Percentiles rank a stretch among this genome's conserved stretches.
These are phyloP conservation scores for Synergus laeviventris DNA, from an alignment of 2,888 invertebrate species.

Conservation along the genomic window DNA sequence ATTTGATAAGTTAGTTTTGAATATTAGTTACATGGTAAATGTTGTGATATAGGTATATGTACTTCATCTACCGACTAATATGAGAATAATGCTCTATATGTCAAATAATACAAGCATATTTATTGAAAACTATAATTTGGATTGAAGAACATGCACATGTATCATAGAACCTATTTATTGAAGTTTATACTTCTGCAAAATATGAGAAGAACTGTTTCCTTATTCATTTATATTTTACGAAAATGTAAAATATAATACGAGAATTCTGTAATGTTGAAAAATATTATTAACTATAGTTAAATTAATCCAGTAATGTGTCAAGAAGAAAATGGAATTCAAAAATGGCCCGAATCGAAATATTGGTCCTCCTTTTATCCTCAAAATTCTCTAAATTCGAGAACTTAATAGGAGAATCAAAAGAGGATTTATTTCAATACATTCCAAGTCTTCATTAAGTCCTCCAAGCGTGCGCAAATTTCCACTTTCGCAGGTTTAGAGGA, in stretches of 20 bases:
- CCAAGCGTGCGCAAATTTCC: no score
- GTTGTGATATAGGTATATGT: constrained; percentile 45
- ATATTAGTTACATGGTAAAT: constrained; percentile 13
- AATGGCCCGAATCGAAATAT: no score
- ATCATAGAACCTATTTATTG: neutral
- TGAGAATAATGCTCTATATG: constrained; percentile 71
- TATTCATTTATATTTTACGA: neutral
- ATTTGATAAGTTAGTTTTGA: neutral
- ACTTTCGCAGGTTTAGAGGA: no score
- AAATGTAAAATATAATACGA: neutral
- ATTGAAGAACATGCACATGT: constrained; percentile 59
- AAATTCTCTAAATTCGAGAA: no score
- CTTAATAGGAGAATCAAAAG: no score
- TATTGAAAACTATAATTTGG: constrained; percentile 46
- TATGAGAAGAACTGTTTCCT: neutral
- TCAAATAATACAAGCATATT: constrained; percentile 69
- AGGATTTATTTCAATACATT: no score
- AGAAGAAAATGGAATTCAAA: no score
- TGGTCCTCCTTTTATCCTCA: no score
- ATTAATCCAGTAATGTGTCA: no score
- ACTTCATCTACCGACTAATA: constrained; percentile 65
- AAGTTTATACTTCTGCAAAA: neutral
- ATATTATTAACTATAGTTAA: neutral
- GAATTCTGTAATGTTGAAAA: neutral
- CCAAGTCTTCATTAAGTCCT: no score